Evolutionary conservation across 2,113 vertebrate species (phyloP).

Genomic region (Sylvietta virens): DNA sequence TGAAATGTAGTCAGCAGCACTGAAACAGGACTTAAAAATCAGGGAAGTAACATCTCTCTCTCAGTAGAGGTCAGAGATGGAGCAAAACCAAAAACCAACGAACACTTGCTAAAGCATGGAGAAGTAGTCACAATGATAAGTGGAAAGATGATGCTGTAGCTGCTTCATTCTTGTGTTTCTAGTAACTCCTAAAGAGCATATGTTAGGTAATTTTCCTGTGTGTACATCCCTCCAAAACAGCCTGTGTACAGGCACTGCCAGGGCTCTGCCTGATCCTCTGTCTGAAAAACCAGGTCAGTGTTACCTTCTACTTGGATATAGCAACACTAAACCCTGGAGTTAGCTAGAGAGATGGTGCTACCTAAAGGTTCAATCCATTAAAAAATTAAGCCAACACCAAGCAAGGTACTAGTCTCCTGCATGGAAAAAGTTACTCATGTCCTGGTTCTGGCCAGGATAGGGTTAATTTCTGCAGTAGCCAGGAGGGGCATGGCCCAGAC

Average conservation of each 20-base stretch:
- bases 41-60: background rate
- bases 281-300: background rate
- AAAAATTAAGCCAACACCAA: background rate
- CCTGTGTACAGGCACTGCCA: background rate
- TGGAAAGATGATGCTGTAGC: background rate
- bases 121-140: background rate
- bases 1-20: background rate
- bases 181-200: background rate
- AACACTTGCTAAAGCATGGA: background rate
- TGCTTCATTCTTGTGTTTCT: background rate
- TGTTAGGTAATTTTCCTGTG: background rate
- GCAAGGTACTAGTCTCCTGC: background rate
- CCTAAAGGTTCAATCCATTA: background rate
- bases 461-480: background rate
- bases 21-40: background rate
- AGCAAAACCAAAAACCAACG: background rate
- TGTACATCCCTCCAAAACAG: background rate
- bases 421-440: background rate
- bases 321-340: background rate
- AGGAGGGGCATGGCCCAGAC: background rate
- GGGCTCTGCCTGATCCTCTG: background rate
- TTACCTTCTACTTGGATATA: background rate
- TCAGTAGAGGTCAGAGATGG: background rate
- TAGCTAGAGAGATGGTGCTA: background rate
- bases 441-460: background rate